phyloP scores from a whole-genome alignment of 2,797 vertebrate genomes.

The Aplochiton taeniatus region DNA sequence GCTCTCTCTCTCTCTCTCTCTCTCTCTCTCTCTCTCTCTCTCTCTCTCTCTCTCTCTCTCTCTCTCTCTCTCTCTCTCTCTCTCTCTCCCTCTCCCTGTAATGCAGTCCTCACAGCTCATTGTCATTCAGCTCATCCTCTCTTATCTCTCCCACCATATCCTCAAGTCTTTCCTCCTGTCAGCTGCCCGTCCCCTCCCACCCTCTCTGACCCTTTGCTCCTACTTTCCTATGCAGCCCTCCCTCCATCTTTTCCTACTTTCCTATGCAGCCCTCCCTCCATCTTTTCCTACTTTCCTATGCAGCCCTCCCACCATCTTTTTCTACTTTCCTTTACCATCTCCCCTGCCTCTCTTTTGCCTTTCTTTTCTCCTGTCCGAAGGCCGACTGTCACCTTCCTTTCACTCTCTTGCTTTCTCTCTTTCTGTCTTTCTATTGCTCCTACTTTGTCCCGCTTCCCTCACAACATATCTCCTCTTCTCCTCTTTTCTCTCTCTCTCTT shows the following conservation, averaged over 20 bases:
- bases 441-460: background rate
- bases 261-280: background rate
- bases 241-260: background rate
- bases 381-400: no score
- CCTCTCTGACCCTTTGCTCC: no score
- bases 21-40: slow-evolving; percentile 1
- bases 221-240: no score
- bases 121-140: no score
- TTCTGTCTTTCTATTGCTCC: background rate
- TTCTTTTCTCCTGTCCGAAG: slow-evolving; percentile 14
- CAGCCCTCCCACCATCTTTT: background rate
- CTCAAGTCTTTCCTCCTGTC: no score
- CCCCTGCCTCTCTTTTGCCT: background rate
- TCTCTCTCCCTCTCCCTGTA: background rate
- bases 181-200: no score
- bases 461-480: background rate
- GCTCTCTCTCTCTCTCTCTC: background rate
- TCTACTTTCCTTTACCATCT: background rate
- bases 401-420: slow-evolving; percentile 22
- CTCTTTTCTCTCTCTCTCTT: background rate
- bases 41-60: background rate
- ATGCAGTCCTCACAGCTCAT: no score
- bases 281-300: background rate
- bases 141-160: no score
- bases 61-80: slow-evolving; percentile 13